Conservation (phyloP, 2,797 vertebrate genomes). For the Tragelaphus oryx region DNA sequence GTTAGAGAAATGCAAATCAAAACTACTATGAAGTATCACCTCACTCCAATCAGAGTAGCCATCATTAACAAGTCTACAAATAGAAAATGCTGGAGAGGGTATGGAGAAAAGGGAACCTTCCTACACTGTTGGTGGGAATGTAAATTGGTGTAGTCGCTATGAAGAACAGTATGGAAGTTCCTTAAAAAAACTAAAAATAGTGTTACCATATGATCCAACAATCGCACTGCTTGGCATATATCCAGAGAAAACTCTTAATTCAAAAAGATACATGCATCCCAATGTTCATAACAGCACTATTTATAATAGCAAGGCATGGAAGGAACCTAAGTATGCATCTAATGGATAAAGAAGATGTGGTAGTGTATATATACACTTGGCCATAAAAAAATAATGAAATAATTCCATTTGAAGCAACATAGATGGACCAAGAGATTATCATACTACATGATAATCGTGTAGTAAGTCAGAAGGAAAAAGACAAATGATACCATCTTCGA, state of each 20-base stretch:
- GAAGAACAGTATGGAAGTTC: background rate
- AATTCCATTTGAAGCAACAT: background rate
- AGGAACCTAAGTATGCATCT: background rate
- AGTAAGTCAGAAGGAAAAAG: background rate
- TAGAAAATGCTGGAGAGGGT: background rate
- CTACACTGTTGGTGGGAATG: background rate
- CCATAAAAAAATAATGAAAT: background rate
- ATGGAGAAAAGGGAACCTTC: background rate
- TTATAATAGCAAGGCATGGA: background rate
- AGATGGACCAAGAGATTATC: background rate
- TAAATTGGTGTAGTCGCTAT: background rate
- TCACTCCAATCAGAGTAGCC: background rate
- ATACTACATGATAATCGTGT: background rate
- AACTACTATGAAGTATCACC: background rate
- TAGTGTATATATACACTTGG: background rate
- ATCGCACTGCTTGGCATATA: background rate
- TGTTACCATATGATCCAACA: background rate
- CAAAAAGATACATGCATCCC: background rate
- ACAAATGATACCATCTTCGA: conserved; percentile 41
- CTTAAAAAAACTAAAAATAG: too few relatives aligned
- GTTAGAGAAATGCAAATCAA: background rate
- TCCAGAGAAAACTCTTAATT: background rate
- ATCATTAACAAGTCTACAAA: background rate
- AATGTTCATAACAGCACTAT: background rate
- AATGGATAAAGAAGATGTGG: background rate